Percentiles rank a stretch among this genome's conserved stretches.
Conservation (phyloP, 2,113 vertebrate genomes). For the Hemiprocne comata region DNA sequence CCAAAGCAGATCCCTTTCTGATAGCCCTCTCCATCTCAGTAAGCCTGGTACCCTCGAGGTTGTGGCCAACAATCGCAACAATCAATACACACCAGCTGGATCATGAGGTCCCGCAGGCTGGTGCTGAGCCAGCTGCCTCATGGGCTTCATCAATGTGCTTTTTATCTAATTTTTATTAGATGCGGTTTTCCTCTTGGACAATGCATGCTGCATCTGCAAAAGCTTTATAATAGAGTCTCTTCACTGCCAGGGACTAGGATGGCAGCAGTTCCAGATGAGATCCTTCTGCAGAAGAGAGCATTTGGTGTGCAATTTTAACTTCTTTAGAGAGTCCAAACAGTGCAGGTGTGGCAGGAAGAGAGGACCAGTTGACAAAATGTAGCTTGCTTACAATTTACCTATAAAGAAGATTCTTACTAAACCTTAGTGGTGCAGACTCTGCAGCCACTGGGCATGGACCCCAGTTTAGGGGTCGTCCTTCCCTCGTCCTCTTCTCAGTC, state of each 20-base stretch:
- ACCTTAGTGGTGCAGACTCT: background rate
- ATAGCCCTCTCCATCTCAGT: background rate
- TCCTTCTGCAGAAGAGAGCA: background rate
- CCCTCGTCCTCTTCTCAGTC: background rate
- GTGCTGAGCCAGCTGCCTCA: background rate
- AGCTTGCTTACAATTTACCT: background rate
- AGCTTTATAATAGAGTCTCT: background rate
- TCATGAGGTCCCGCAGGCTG: background rate
- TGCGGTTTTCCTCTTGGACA: conserved; percentile 3
- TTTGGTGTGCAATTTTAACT: background rate
- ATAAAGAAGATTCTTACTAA: background rate
- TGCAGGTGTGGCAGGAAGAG: background rate
- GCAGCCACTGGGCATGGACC: background rate
- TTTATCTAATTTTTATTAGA: background rate
- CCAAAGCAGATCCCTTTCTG: background rate
- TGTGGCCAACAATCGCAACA: background rate
- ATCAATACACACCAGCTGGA: background rate
- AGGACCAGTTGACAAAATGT: background rate
- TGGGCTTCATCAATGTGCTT: background rate
- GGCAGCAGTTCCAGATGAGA: background rate
- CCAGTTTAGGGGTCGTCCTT: background rate
- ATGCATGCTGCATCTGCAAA: background rate
- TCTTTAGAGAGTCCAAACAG: background rate
- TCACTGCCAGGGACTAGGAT: background rate
- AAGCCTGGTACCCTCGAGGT: background rate